phyloP scores from a whole-genome alignment of 2,888 invertebrate genomes.

The Parthenolecanium corni region DNA sequence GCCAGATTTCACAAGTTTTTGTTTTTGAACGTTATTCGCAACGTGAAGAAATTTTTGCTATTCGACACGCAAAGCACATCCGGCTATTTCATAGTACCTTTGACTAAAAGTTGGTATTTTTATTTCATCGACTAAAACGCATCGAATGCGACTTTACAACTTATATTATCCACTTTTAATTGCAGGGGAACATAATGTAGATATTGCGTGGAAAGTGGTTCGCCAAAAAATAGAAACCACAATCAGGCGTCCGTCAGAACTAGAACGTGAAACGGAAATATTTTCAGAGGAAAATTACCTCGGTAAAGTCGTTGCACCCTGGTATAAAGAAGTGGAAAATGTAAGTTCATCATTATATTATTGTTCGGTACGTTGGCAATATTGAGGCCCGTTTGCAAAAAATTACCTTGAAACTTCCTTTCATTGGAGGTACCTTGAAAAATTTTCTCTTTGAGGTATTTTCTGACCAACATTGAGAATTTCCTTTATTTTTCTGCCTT shows the following conservation, averaged over 20 bases:
- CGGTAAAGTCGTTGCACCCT: slow-evolving; percentile 69
- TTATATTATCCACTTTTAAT: no score
- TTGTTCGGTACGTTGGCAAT: no score
- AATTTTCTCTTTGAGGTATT: no score
- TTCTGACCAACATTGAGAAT: no score
- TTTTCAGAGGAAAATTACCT: slow-evolving; percentile 46
- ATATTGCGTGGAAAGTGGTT: neutral
- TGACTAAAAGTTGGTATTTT: slow-evolving; percentile 33
- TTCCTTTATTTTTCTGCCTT: no score
- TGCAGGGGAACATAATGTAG: neutral
- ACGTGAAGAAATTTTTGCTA: slow-evolving; percentile 40
- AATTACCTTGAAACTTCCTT: no score
- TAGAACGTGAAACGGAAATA: neutral
- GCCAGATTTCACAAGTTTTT: slow-evolving; percentile 30
- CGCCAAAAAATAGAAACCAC: neutral
- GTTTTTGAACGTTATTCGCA: slow-evolving; percentile 36
- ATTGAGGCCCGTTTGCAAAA: no score
- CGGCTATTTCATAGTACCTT: slow-evolving; percentile 39
- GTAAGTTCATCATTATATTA: slow-evolving; percentile 28
- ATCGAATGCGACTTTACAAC: neutral
- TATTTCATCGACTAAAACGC: no score
- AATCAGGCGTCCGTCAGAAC: slow-evolving; percentile 2
- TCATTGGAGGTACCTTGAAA: no score
- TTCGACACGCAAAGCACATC: slow-evolving; percentile 6
- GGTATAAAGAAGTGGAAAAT: slow-evolving; percentile 46